Evolutionary conservation across 1,140 invertebrate species (phyloP), one percentile per base, ranked within the genome.

Genomic region (Rhopalosiphum maidis): DNA sequence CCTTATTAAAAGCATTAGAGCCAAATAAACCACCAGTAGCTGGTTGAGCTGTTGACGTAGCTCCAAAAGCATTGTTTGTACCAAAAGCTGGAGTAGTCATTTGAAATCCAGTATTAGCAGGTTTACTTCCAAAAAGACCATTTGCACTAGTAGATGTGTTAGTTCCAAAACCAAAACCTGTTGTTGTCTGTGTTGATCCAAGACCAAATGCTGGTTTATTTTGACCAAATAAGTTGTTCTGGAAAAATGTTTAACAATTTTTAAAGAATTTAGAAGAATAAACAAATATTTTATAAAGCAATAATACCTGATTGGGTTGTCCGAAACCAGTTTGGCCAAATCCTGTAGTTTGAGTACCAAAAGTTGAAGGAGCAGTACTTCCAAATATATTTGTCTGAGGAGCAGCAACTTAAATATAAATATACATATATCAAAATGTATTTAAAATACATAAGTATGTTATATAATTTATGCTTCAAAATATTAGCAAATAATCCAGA

Each of bases 41-140:
- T 94, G 83, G 94, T 94, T 41, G 95, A 94, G 94, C 95, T 95
- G 95, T 94, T 30, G 95, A 95, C 1, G 95, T 94, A 22, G 95
- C 86, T 18, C 95, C 95, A 94, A 96, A 96, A 18, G 95, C 94
- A 0, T 96, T 94, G 5, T 96, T 95, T 25, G 96, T 95, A 94
- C 97, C 96, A 94, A 97, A 96, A 5, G 95, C 94, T 23, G 95
- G 94, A 93, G 95, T 95, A 25, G 95, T 95, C 3, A 95, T 95
- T n/a, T 95, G 96, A n/a, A 95, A 95, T 0, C 95, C 95, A 91
- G 95, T 95, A 54, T 95, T 95, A 0, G 95, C 94, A 9, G 95
- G 95, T 91, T 96, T 96, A 41, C 95, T 94, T 43, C 95, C 95
- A 95, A 96, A 96, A 41, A 94, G 51, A 43, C 93, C 85, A 94